Evolutionary conservation across 92 coral and sea anemone species (phyloP), one percentile per base, ranked within the genome.

Genomic region (Scolanthus callimorphus): DNA sequence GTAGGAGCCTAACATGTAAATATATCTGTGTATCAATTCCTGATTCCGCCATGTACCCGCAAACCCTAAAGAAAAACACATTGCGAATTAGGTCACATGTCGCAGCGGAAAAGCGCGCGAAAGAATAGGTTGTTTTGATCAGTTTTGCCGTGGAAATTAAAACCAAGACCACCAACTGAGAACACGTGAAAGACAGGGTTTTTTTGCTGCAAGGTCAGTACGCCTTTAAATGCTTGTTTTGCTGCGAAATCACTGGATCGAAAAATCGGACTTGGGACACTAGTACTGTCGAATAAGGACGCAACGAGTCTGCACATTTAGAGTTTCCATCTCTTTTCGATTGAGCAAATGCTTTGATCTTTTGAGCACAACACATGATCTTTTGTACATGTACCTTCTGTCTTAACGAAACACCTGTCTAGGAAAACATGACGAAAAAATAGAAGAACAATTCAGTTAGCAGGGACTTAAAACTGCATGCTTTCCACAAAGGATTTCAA

Each of bases 311-410:
- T n/a, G n/a, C n/a, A n/a, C n/a, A n/a, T n/a, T n/a, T n/a, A n/a
- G n/a, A n/a, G n/a, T n/a, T n/a, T n/a, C n/a, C n/a, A n/a, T n/a
- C n/a, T n/a, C n/a, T n/a, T n/a, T n/a, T n/a, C n/a, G n/a, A n/a
- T n/a, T n/a, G n/a, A n/a, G n/a, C n/a, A 15, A 34, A 15, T 34
- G 23, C 17, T 46, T 9, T 46, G 52, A 46, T 46, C 52, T 46
- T 34, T 46, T 46, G 52, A 46, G 23, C 52, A 20, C 17, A 20
- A 46, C 52, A 46, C 52, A 46, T 46, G 22, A 46, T 46, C 52
- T 9, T 34, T 19, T 46, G 52, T 46, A 20, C 22, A 46, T 46
- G 23, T 6, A 9, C 52, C 52, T 46, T 46, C 17, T 46, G 52
- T 19, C 23, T 4, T 6, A 34, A 10, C 11, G 17, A 46, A 46